Conservation (phyloP, 2,113 vertebrate genomes). For the Baryphthengus martii region DNA sequence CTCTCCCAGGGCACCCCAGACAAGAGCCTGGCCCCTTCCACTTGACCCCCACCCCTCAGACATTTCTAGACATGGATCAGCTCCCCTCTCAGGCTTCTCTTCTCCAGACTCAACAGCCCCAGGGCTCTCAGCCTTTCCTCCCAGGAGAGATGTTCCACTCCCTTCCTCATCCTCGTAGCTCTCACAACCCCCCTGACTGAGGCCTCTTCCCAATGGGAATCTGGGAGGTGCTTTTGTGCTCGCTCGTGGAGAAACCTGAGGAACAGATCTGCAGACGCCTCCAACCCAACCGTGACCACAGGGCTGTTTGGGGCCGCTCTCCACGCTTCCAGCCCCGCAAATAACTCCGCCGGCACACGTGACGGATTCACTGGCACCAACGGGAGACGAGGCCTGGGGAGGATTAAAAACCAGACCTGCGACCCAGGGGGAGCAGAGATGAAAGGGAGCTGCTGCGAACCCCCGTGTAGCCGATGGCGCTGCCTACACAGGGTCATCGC, state of each 20-base stretch:
- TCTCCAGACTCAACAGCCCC: no score
- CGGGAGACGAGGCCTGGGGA: not conserved
- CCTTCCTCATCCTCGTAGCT: no score
- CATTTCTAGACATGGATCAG: no score
- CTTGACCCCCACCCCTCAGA: no score
- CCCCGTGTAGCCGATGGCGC: rapidly evolving
- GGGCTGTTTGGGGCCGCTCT: not conserved
- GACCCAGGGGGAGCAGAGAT: not conserved
- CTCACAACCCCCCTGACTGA: rapidly evolving
- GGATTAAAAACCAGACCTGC: not conserved
- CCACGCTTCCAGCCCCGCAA: not conserved
- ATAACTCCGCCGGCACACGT: rapidly evolving
- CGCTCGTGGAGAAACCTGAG: not conserved
- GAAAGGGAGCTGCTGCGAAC: not conserved
- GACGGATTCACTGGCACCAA: rapidly evolving
- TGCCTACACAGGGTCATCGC: not conserved
- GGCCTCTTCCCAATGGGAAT: not conserved
- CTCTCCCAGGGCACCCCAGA: no score
- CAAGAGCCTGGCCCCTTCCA: no score
- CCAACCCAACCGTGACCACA: not conserved
- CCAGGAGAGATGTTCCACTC: no score
- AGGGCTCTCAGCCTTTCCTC: no score
- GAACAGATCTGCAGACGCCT: not conserved
- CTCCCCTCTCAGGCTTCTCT: no score
- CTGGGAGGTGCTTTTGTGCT: not conserved